Evolutionary conservation across 2,113 vertebrate species (phyloP).

Genomic region (Phylloscopus trochilus): DNA sequence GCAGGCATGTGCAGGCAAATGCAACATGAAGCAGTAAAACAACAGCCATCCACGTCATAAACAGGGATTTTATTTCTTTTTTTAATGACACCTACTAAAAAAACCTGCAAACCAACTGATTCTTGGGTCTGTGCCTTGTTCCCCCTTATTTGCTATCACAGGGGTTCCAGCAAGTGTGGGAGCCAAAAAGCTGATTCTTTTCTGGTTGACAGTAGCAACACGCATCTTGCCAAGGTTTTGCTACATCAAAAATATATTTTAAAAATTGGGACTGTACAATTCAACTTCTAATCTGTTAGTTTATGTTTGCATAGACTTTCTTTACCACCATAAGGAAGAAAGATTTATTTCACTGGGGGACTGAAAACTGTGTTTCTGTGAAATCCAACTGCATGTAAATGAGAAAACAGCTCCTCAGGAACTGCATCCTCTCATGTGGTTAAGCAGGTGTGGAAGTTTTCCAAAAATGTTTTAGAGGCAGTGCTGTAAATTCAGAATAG

Average conservation of each 20-base stretch:
- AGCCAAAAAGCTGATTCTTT: not conserved
- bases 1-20: not conserved
- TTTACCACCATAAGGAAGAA: not conserved
- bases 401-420: not conserved
- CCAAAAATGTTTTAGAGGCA: not conserved
- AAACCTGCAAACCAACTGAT: not conserved
- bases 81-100: not conserved
- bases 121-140: not conserved
- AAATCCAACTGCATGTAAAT: conserved; percentile 21
- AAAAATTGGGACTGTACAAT: not conserved
- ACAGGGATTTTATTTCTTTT: not conserved
- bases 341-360: not conserved
- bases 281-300: not conserved
- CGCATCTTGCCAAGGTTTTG: not conserved
- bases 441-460: conserved; percentile 20
- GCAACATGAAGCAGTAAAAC: not conserved
- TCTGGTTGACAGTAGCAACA: not conserved
- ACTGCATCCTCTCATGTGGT: not conserved
- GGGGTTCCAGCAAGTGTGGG: not conserved
- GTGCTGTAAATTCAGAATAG: not conserved
- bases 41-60: not conserved
- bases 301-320: not conserved
- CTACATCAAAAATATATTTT: not conserved
- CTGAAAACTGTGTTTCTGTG: not conserved
- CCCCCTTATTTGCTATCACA: not conserved